These are phyloP conservation scores for Shargacucullia verbasci DNA, from an alignment of 2,888 invertebrate genomes.

Conservation along the genomic window DNA sequence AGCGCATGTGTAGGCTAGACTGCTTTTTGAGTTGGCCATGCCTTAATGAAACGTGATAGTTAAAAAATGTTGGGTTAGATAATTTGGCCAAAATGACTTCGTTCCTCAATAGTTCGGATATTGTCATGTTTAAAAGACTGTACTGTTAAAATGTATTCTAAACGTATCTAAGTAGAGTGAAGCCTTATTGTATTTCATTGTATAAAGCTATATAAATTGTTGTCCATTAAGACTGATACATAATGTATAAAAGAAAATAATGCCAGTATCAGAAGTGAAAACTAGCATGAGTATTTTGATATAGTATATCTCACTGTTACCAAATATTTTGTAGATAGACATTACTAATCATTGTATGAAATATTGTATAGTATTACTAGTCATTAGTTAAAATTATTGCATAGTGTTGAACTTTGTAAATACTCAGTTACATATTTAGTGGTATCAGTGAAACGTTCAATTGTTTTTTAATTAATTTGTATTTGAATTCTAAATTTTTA, in stretches of 20 bases:
- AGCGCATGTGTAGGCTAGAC: conserved; percentile 83
- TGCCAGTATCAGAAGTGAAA: conserved; percentile 81
- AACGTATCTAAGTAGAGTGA: conserved; percentile 69
- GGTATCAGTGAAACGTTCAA: conserved; percentile 45
- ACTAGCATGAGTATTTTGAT: conserved; percentile 83
- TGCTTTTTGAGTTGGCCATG: conserved; percentile 78
- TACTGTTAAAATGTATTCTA: conserved; percentile 72
- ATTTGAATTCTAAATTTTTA: conserved; percentile 40
- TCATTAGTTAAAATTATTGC: conserved; percentile 82
- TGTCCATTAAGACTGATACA: conserved; percentile 85
- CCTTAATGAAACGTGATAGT: conserved; percentile 81
- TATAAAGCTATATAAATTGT: conserved; percentile 64
- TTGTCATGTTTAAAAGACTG: conserved; percentile 76
- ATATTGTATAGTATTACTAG: conserved; percentile 85
- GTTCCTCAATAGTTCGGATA: conserved; percentile 74
- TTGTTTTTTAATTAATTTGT: conserved; percentile 28
- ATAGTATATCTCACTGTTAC: conserved; percentile 88
- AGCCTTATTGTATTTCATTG: conserved; percentile 72
- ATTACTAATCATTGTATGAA: conserved; percentile 73
- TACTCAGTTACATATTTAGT: conserved; percentile 64
- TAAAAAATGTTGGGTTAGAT: conserved; percentile 69
- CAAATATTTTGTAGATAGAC: conserved; percentile 87
- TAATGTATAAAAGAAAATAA: conserved; percentile 72
- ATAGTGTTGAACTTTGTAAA: conserved; percentile 74
- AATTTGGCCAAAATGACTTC: conserved; percentile 75